A percentile compares a stretch with the other conserved stretches of the same genome.
Conservation (phyloP, 2,797 vertebrate species). For the Avahi laniger region DNA sequence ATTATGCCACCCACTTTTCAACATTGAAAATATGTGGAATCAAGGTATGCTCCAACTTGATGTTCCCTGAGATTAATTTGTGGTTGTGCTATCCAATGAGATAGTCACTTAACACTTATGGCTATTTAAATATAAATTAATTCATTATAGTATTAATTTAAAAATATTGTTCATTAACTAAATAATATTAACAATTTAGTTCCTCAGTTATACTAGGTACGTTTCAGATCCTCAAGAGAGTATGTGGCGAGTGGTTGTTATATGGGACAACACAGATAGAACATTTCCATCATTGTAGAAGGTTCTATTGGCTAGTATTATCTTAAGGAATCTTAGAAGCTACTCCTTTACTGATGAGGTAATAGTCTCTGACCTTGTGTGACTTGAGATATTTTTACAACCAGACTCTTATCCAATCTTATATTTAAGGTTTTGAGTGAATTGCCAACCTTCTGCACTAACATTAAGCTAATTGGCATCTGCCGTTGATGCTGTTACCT, state of each 20-base stretch:
- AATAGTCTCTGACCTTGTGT: not conserved
- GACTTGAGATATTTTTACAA: not conserved
- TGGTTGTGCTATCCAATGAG: not conserved
- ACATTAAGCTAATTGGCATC: not conserved
- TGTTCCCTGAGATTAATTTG: not conserved
- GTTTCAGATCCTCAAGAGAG: not conserved
- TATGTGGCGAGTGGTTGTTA: not conserved
- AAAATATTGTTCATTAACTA: not conserved
- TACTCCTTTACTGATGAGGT: not conserved
- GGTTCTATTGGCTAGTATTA: not conserved
- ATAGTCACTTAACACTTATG: not conserved
- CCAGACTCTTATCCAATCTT: not conserved
- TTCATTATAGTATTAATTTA: not conserved
- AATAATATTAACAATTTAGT: not conserved
- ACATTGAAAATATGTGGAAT: not conserved
- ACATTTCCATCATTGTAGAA: not conserved
- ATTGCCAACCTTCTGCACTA: not conserved
- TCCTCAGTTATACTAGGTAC: fast-evolving
- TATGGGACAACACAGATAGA: not conserved
- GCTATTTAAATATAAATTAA: not conserved
- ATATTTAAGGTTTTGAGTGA: not conserved
- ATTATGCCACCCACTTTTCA: not conserved
- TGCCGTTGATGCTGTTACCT: not conserved
- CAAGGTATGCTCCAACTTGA: not conserved
- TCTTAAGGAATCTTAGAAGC: not conserved